Evolutionary conservation across 2,888 invertebrate species (phyloP).

Genomic region (Doris montereyensis): DNA sequence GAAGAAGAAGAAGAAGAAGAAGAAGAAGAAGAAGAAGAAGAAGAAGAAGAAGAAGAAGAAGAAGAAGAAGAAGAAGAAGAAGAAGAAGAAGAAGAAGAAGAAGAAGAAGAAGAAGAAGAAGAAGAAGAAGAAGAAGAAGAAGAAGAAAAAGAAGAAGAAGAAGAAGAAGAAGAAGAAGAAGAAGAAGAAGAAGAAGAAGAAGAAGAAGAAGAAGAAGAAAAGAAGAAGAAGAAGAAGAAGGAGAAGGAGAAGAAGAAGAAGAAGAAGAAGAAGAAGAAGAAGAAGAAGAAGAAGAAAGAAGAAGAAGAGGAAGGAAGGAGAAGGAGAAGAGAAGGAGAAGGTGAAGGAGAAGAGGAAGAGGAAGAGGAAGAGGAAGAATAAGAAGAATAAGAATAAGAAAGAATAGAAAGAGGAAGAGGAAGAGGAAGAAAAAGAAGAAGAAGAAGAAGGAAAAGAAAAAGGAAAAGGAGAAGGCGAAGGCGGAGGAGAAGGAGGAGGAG

Average conservation of each 20-base stretch:
- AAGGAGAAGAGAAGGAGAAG: background rate
- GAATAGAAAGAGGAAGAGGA: background rate
- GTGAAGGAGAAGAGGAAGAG: too few relatives aligned
- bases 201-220: background rate
- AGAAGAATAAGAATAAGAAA: too few relatives aligned
- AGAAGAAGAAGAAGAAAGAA: background rate
- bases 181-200: background rate
- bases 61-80: background rate
- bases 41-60: background rate
- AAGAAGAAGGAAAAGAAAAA: background rate
- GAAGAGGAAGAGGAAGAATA: background rate
- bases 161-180: background rate
- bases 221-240: background rate
- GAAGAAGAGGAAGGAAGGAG: background rate
- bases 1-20: background rate
- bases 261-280: background rate
- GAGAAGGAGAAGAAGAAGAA: background rate
- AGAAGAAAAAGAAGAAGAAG: background rate
- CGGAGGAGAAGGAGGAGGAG: background rate
- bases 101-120: background rate
- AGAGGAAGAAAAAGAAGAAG: background rate
- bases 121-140: background rate
- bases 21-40: background rate
- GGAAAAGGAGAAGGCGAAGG: too few relatives aligned
- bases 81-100: background rate